These are phyloP conservation scores for Papilio gigon DNA, from an alignment of 2,888 invertebrate genomes.

Conservation along the genomic window DNA sequence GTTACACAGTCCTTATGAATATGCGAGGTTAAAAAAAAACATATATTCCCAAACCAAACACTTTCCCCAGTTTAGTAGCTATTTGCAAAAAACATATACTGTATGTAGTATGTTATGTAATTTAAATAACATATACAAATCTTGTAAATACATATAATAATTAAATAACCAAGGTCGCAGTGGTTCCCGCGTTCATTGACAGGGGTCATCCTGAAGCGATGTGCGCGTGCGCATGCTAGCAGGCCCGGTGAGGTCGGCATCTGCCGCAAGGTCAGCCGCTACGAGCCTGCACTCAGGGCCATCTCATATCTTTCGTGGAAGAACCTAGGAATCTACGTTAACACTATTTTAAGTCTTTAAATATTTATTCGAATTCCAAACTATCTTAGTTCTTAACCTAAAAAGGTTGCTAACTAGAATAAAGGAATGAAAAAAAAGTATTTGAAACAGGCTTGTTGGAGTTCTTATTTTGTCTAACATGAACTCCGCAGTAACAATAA, in stretches of 20 bases:
- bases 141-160: conserved; percentile 7
- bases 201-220: conserved; percentile 44
- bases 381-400: neutral
- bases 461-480: too few relatives aligned
- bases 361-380: neutral
- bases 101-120: neutral
- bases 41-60: too few relatives aligned
- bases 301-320: conserved; percentile 48
- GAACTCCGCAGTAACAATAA: too few relatives aligned
- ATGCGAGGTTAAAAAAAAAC: too few relatives aligned
- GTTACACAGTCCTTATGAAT: too few relatives aligned
- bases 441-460: neutral
- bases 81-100: too few relatives aligned
- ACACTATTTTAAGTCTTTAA: neutral
- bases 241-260: conserved; percentile 56
- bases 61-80: too few relatives aligned
- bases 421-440: neutral
- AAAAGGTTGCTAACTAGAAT: neutral
- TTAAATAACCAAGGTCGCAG: conserved; percentile 4
- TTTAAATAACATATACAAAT: neutral
- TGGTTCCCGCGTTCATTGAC: conserved; percentile 16
- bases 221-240: conserved; percentile 45
- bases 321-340: conserved; percentile 39
- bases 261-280: conserved; percentile 54
- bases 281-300: conserved; percentile 48